Evolutionary conservation across 64 coral and sea anemone genomes (phyloP).

Genomic region (Actinia equina): DNA sequence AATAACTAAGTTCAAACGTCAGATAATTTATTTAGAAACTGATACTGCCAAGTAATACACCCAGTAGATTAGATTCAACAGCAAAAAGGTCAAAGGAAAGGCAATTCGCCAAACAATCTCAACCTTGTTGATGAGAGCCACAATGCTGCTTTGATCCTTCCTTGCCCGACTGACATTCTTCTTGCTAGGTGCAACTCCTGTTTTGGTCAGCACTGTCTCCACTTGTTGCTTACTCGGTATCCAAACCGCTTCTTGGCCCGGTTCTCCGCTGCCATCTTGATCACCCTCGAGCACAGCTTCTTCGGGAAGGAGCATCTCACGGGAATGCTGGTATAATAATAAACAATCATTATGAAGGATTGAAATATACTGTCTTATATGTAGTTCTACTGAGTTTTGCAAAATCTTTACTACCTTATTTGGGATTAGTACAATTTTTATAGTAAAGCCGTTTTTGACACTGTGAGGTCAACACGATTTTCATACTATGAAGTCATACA

Average conservation of each 20-base stretch:
- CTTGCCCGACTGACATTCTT: background rate
- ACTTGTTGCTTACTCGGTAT: constrained; percentile 78
- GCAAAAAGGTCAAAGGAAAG: constrained; percentile 68
- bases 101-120: constrained; percentile 72
- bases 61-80: constrained; percentile 85
- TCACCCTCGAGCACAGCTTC: constrained; percentile 36
- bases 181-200: background rate
- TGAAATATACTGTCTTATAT: no score
- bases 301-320: background rate
- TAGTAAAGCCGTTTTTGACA: no score
- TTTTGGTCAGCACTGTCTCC: constrained; percentile 69
- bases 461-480: no score
- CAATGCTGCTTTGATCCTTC: background rate
- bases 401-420: no score
- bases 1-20: background rate
- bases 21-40: background rate
- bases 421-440: no score
- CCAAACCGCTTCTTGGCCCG: constrained; percentile 91
- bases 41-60: constrained; percentile 47
- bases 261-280: constrained; percentile 39
- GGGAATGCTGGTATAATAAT: background rate
- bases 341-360: background rate
- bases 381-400: no score
- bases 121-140: constrained; percentile 62
- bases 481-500: no score